These are phyloP conservation scores for Actinia equina DNA, from an alignment of 64 coral and sea anemone genomes.

Conservation along the genomic window DNA sequence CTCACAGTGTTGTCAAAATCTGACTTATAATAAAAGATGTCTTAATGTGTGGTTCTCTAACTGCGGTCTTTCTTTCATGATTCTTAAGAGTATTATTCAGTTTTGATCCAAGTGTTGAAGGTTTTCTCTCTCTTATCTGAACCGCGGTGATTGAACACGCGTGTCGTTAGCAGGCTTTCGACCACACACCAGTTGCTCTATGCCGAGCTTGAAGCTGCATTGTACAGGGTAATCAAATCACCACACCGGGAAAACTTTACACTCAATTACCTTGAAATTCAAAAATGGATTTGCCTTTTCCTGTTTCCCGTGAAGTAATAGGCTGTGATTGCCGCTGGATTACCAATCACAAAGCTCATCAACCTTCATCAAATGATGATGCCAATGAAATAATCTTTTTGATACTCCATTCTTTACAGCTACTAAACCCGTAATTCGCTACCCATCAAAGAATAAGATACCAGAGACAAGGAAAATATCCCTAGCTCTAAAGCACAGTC, in stretches of 20 bases:
- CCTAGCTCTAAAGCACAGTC: neutral
- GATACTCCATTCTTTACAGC: neutral
- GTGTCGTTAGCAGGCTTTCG: neutral
- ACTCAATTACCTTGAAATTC: neutral
- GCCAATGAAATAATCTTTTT: constrained; percentile 15
- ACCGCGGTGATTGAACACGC: constrained; percentile 12
- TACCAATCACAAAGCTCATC: constrained; percentile 15
- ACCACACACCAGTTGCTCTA: neutral
- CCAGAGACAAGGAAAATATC: neutral
- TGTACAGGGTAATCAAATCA: neutral
- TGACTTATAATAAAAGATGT: neutral
- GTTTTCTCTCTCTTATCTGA: neutral
- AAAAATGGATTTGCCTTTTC: constrained; percentile 20
- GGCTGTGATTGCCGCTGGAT: neutral
- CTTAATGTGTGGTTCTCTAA: neutral
- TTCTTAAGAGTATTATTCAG: constrained; percentile 13
- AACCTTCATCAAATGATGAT: neutral
- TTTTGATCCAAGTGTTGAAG: constrained; percentile 15
- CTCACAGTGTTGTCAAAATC: neutral
- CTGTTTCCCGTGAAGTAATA: constrained; percentile 21
- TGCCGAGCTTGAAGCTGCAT: too few relatives aligned
- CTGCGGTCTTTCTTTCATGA: constrained; percentile 5
- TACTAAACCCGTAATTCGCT: neutral
- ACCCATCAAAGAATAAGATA: neutral
- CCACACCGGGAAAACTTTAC: neutral